Evolutionary conservation across 2,113 vertebrate genomes (phyloP).

Genomic region (Mobula birostris): DNA sequence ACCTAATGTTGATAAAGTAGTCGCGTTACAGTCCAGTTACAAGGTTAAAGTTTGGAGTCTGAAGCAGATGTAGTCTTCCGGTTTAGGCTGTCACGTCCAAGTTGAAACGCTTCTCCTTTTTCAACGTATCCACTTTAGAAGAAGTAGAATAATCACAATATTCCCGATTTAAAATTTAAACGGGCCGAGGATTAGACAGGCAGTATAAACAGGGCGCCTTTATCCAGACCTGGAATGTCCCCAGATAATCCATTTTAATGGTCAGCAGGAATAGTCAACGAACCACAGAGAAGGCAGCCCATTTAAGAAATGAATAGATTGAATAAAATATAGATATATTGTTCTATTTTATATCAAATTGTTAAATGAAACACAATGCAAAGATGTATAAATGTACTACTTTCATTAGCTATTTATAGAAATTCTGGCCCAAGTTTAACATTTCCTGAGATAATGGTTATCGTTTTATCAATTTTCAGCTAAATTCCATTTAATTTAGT

Average conservation of each 20-base stretch:
- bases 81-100: neutral
- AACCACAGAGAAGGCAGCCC: neutral
- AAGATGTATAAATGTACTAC: neutral
- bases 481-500: constrained; percentile 23
- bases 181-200: neutral
- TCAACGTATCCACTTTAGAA: neutral
- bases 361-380: neutral
- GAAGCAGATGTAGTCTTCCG: neutral
- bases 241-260: neutral
- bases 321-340: neutral
- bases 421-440: neutral
- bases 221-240: neutral
- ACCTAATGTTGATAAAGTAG: neutral
- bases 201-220: neutral
- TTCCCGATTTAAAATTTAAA: neutral
- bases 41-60: neutral
- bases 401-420: neutral
- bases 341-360: neutral
- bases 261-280: neutral
- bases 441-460: neutral
- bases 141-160: neutral
- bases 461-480: constrained; percentile 28
- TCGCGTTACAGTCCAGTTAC: neutral
- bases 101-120: neutral
- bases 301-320: neutral